Evolutionary conservation across 1,140 invertebrate species (phyloP), one percentile per base, ranked within the genome.

Genomic region (Drosophila tani): DNA sequence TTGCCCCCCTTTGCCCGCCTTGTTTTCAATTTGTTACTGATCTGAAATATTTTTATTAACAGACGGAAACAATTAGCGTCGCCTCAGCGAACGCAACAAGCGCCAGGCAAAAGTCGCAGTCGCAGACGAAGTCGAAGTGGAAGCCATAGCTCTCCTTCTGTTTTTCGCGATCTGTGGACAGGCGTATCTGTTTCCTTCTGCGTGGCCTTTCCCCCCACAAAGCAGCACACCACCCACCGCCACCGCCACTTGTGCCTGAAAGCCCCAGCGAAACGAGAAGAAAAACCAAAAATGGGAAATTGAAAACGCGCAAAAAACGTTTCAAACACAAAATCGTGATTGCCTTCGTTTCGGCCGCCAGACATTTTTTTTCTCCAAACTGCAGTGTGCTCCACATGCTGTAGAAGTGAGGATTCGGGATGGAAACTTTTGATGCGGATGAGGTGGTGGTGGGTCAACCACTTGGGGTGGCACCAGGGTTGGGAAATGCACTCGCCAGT

Each of bases 11-110:
- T 74, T 81, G 43, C 46, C 65, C 47, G 53, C 79, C 80, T 84
- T 81, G 84, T 90, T 79, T 85, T 83, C 85, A 88, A 88, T 88
- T 88, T 88, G 85, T 90, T 79, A 79, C 81, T 87, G 81, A 80
- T 74, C 81, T 91, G 68, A 90, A 90, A 90, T 90, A 90, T 90
- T 90, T 90, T 90, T 90, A 90, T 90, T 90, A 90, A 85, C 85
- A 84, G 85, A 90, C 85, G 85, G 86, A 90, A 90, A 90, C 85
- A 90, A 90, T 90, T 90, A 90, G 85, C 85, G 81, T 84, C 78
- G 78, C 85, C 69, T 79, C 73, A 38, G 35, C 67, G 49, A 82
- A 80, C 47, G 55, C 70, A 56, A 85, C 35, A 76, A 68, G 75
- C 24, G 43, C 60, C 73, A 49, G 58, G 46, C 62, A 68, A 63